Conservation (phyloP, 2,888 invertebrate species). For the Gastrophysa polygoni region DNA sequence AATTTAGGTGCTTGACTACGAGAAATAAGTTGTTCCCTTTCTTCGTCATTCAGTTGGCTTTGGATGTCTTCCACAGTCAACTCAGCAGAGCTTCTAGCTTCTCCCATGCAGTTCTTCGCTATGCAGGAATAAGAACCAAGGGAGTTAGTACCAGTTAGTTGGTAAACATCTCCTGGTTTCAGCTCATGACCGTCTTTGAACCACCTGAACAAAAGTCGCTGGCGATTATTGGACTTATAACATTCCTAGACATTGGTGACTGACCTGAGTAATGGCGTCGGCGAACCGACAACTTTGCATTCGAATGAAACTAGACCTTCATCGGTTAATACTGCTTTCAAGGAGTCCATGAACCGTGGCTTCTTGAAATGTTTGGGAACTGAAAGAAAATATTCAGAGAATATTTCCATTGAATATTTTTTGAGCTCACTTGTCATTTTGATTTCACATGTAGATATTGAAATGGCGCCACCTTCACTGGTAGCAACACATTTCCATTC, state of each 20-base stretch:
- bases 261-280: conserved; percentile 73
- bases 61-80: conserved; percentile 90
- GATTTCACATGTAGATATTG: conserved; percentile 75
- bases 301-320: conserved; percentile 92
- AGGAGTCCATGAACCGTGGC: conserved; percentile 87
- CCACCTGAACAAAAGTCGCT: conserved; percentile 65
- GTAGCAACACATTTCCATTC: conserved; percentile 91
- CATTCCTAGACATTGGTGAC: neutral
- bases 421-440: conserved; percentile 82
- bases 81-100: conserved; percentile 84
- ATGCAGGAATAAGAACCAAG: conserved; percentile 89
- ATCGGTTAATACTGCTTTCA: conserved; percentile 87
- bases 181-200: conserved; percentile 92
- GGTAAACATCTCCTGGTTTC: conserved; percentile 91
- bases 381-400: conserved; percentile 56
- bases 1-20: conserved; percentile 85
- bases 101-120: conserved; percentile 90
- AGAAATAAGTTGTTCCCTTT: conserved; percentile 74
- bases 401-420: neutral
- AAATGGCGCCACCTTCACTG: conserved; percentile 74
- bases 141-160: conserved; percentile 88
- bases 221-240: neutral
- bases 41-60: conserved; percentile 86
- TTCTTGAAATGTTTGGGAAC: conserved; percentile 90
- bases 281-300: conserved; percentile 91